Conservation (phyloP, 1,140 invertebrate species). For the Penaeus chinensis region DNA sequence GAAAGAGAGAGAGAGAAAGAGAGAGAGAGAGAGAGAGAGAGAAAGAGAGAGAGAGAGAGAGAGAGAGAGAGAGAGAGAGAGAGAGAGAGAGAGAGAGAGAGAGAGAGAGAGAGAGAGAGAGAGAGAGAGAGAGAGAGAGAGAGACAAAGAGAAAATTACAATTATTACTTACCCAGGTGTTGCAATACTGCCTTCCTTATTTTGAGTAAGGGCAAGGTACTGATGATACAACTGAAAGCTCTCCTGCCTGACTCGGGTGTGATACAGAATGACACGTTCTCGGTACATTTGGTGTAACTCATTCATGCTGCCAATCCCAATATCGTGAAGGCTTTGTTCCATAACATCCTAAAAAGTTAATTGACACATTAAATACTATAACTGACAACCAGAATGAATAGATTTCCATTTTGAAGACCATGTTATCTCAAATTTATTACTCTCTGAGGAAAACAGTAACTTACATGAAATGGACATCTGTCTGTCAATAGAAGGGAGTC, state of each 20-base stretch:
- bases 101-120: not conserved
- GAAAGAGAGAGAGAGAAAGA: no score
- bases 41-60: not conserved
- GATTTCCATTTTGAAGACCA: not conserved
- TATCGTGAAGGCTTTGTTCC: conserved; percentile 60
- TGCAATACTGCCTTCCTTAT: conserved; percentile 26
- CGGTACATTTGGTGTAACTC: conserved; percentile 61
- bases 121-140: not conserved
- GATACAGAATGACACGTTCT: conserved; percentile 55
- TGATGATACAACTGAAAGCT: conserved; percentile 57
- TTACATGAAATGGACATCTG: conserved; percentile 62
- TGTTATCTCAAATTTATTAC: not conserved
- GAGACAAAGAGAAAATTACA: not conserved
- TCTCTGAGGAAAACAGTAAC: not conserved
- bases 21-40: not conserved
- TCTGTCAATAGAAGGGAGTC: conserved; percentile 54
- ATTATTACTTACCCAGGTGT: conserved; percentile 42
- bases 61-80: not conserved
- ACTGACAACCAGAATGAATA: not conserved
- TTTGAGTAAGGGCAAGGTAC: conserved; percentile 34
- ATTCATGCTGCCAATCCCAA: conserved; percentile 59
- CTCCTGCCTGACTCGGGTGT: conserved; percentile 54
- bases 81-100: not conserved
- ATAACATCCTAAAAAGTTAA: conserved; percentile 58
- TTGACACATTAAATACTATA: not conserved